Evolutionary conservation across 23 tunicate genomes (phyloP).

Genomic region (Aplidium turbinatum): DNA sequence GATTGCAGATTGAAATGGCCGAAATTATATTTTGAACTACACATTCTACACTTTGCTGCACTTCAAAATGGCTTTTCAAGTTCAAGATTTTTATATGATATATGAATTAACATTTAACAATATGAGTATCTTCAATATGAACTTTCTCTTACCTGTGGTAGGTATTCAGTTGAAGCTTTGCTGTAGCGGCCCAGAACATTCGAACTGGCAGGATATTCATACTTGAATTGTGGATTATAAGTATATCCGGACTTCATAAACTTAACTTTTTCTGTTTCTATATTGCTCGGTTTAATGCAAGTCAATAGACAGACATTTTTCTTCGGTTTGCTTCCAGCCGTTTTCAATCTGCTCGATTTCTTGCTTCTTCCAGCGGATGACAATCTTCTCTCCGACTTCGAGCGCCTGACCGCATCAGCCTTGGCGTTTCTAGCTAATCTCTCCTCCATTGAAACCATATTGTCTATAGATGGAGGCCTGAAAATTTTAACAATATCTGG

Average conservation of each 20-base stretch:
- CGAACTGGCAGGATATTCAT: constrained; percentile 60
- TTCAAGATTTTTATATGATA: no score
- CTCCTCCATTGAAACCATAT: constrained; percentile 83
- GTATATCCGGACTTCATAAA: constrained; percentile 64
- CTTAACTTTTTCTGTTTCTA: constrained; percentile 66
- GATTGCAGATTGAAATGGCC: no score
- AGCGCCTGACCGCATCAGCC: constrained; percentile 13
- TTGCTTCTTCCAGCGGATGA: neutral
- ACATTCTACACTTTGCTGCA: no score
- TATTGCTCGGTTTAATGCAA: constrained; percentile 74
- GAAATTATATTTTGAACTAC: no score
- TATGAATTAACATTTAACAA: no score
- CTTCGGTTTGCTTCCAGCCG: constrained; percentile 16
- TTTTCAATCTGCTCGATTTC: constrained; percentile 30
- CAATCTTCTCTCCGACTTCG: constrained; percentile 8
- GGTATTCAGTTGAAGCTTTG: constrained; percentile 58
- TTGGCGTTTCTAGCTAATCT: constrained; percentile 43
- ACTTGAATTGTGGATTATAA: constrained; percentile 81
- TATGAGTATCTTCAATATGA: no score
- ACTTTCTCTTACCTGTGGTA: constrained; percentile 65
- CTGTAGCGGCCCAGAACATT: constrained; percentile 47
- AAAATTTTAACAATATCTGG: no score
- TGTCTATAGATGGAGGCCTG: constrained; percentile 8
- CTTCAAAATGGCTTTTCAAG: no score
- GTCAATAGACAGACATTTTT: constrained; percentile 42